These are phyloP conservation scores for Ailurus styani DNA, from an alignment of 2,113 vertebrate genomes.

Conservation along the genomic window DNA sequence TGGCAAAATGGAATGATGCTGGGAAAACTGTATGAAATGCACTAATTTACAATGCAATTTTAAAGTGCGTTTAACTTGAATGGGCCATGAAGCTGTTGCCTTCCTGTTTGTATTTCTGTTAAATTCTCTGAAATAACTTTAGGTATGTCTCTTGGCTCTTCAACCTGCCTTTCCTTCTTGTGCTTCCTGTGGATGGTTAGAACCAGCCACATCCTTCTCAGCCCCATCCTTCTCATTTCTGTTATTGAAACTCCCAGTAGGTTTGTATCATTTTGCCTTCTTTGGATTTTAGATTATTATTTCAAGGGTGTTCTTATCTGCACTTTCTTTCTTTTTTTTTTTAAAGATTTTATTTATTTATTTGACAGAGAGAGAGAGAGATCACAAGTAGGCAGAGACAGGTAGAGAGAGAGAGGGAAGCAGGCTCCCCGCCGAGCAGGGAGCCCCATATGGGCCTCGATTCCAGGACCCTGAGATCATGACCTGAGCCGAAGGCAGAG, in stretches of 20 bases:
- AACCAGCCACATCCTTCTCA: background rate
- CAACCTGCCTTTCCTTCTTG: background rate
- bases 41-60: constrained; percentile 64
- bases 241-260: background rate
- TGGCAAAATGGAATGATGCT: constrained; percentile 49
- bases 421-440: too few relatives aligned
- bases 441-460: too few relatives aligned
- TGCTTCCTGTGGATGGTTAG: background rate
- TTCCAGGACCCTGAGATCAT: too few relatives aligned
- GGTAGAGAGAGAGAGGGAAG: too few relatives aligned
- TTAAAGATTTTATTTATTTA: too few relatives aligned
- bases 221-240: background rate
- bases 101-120: constrained; percentile 71
- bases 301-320: background rate
- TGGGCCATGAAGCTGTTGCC: constrained; percentile 53
- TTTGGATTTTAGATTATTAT: constrained; percentile 12
- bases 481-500: too few relatives aligned
- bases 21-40: background rate
- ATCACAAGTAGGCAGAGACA: too few relatives aligned
- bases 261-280: background rate
- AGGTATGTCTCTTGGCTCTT: background rate
- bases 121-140: background rate
- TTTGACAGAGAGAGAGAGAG: too few relatives aligned
- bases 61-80: constrained; percentile 56
- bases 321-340: too few relatives aligned